A percentile compares a stretch with the other conserved stretches of the same genome.
These are phyloP conservation scores for Dromococcyx pavoninus DNA, from an alignment of 2,797 vertebrate genomes.

Conservation along the genomic window DNA sequence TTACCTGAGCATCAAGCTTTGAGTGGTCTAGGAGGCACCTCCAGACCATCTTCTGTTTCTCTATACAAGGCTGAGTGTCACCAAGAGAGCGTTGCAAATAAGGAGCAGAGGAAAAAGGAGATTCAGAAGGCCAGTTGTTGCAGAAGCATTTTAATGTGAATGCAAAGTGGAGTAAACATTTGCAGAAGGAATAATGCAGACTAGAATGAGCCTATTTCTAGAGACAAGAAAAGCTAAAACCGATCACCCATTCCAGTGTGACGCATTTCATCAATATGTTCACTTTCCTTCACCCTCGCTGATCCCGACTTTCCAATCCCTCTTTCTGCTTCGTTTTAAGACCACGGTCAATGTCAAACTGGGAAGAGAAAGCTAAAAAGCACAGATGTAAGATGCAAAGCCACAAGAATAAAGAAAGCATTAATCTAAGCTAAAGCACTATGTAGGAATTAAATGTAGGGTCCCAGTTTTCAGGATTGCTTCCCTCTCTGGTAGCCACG, in stretches of 20 bases:
- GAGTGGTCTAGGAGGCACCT: background rate
- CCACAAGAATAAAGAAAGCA: conserved; percentile 22
- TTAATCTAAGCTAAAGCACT: conserved; percentile 28
- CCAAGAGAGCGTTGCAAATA: background rate
- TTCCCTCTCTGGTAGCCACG: background rate
- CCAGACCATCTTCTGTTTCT: background rate
- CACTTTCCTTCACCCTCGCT: background rate
- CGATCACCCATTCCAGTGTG: background rate
- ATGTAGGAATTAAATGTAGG: background rate
- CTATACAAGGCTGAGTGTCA: background rate
- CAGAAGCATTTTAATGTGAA: conserved; percentile 60
- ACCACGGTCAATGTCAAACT: background rate
- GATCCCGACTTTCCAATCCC: background rate
- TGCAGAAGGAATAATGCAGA: conserved; percentile 31
- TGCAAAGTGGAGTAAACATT: conserved; percentile 34
- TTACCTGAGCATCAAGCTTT: background rate
- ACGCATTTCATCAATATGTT: background rate
- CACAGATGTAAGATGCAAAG: background rate
- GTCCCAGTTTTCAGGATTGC: background rate
- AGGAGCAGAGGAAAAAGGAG: conserved; percentile 51
- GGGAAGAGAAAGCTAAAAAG: background rate
- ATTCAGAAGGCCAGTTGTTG: conserved; percentile 38
- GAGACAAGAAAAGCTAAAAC: conserved; percentile 9
- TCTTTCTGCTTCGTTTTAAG: background rate
- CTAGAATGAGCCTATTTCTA: background rate